Evolutionary conservation across 2,797 vertebrate genomes (phyloP).

Genomic region (Vireo griseus): DNA sequence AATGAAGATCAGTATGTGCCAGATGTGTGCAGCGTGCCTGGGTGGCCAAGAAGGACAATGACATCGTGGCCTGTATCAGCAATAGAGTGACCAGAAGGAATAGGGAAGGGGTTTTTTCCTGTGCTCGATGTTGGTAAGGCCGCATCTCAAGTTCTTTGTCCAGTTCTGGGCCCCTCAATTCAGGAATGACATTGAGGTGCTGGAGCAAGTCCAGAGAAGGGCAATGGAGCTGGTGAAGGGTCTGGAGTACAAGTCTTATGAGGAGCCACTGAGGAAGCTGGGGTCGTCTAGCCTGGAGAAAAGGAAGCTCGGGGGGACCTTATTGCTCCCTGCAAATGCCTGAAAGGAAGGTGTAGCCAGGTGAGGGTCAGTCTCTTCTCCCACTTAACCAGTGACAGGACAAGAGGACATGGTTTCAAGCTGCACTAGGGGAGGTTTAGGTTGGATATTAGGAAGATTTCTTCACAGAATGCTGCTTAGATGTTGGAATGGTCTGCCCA

Average conservation of each 20-base stretch:
- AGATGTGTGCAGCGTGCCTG: neutral
- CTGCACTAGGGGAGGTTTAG: neutral
- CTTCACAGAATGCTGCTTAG: neutral
- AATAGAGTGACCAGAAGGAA: neutral
- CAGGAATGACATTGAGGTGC: neutral
- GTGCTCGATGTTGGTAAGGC: neutral
- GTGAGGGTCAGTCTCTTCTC: neutral
- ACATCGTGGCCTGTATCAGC: neutral
- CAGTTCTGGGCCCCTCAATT: neutral
- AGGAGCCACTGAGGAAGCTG: neutral
- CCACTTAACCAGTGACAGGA: neutral
- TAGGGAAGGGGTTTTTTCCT: neutral
- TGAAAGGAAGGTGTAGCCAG: neutral
- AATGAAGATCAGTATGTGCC: neutral
- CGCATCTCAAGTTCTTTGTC: neutral
- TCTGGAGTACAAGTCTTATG: neutral
- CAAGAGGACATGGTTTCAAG: neutral
- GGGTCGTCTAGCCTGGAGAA: neutral
- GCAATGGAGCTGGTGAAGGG: neutral
- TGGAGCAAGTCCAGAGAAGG: neutral
- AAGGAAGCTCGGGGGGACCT: neutral
- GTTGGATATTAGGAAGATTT: neutral
- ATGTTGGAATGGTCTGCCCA: neutral
- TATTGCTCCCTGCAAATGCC: neutral
- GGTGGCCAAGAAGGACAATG: neutral